Evolutionary conservation across 2,113 vertebrate genomes (phyloP).

Genomic region (Ciconia boyciana): DNA sequence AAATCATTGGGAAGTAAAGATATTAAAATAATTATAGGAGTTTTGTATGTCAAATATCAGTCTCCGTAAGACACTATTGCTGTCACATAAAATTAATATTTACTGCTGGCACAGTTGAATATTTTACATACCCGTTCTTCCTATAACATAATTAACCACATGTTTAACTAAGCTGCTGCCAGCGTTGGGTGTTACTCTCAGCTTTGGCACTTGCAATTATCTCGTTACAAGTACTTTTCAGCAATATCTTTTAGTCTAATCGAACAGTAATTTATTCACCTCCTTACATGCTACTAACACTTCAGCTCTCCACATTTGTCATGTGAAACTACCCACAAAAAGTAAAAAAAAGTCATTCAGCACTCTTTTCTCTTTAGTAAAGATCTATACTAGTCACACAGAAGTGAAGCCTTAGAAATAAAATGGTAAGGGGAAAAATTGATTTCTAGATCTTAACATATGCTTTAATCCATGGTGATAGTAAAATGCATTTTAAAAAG

Average conservation of each 20-base stretch:
- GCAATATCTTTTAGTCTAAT: conserved; percentile 68
- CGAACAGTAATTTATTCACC: conserved; percentile 51
- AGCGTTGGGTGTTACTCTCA: conserved; percentile 48
- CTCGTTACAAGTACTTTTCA: conserved; percentile 51
- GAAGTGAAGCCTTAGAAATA: neutral
- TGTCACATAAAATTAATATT: conserved; percentile 73
- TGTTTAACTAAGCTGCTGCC: conserved; percentile 70
- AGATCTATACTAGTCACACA: neutral
- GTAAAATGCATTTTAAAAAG: conserved; percentile 10
- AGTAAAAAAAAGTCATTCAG: neutral
- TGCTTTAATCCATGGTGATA: neutral
- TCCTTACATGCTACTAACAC: conserved; percentile 12
- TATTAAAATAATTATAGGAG: conserved; percentile 69
- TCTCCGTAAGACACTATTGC: conserved; percentile 68
- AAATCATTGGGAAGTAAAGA: conserved; percentile 65
- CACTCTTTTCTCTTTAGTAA: neutral
- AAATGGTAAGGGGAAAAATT: neutral
- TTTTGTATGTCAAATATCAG: conserved; percentile 64
- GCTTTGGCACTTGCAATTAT: conserved; percentile 58
- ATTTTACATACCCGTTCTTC: conserved; percentile 60
- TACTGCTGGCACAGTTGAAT: conserved; percentile 39
- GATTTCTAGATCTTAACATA: neutral
- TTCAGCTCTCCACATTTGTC: conserved; percentile 25
- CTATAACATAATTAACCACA: conserved; percentile 65
- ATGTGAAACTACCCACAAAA: neutral